Conservation (phyloP, 2,888 invertebrate genomes). For the Stomorhina lunata region DNA sequence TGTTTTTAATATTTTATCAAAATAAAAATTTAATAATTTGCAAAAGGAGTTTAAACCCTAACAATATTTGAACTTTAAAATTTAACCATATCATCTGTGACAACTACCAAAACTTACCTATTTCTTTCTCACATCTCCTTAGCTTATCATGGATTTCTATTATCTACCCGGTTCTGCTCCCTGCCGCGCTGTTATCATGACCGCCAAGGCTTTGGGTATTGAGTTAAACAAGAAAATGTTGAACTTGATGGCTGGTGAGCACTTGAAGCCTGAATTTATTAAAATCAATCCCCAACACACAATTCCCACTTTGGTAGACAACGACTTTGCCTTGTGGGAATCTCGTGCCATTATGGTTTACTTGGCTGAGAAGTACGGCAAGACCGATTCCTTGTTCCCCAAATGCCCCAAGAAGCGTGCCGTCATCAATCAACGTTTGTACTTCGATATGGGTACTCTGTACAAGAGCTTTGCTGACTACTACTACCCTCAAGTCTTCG, state of each 20-base stretch:
- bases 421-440: conserved; percentile 87
- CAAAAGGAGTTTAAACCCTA: too few species aligned
- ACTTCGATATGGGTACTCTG: conserved; percentile 88
- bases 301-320: conserved; percentile 89
- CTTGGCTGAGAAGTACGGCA: conserved; percentile 88
- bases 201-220: conserved; percentile 84
- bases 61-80: too few species aligned
- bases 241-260: conserved; percentile 83
- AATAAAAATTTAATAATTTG: too few species aligned
- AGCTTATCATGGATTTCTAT: conserved; percentile 82
- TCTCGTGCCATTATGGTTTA: conserved; percentile 90
- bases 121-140: conserved; percentile 2
- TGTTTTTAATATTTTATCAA: too few species aligned
- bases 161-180: conserved; percentile 83
- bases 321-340: conserved; percentile 89
- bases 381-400: conserved; percentile 84
- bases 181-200: conserved; percentile 83
- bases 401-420: conserved; percentile 87
- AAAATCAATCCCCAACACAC: conserved; percentile 90
- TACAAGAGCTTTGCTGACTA: conserved; percentile 85
- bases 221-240: conserved; percentile 83
- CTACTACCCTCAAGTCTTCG: conserved; percentile 84
- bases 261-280: conserved; percentile 84
- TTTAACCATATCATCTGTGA: too few species aligned
- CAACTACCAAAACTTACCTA: conserved; percentile 6